Evolutionary conservation across 2,113 vertebrate genomes (phyloP).

Genomic region (Cochlearius cochlearius): DNA sequence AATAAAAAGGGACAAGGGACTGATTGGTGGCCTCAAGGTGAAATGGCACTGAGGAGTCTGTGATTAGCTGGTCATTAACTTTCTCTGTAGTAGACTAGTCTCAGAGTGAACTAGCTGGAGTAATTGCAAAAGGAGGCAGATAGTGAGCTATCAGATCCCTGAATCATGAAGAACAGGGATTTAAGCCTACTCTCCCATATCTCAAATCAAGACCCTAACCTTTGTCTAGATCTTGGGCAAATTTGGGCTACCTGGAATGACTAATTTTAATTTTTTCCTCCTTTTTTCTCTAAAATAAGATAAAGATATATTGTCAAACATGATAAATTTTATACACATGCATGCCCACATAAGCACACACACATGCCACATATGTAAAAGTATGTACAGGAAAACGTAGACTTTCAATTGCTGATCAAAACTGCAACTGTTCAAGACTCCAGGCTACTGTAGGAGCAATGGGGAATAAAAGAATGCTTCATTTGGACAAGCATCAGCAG

Average conservation of each 20-base stretch:
- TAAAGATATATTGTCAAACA: background rate
- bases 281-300: background rate
- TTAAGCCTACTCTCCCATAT: background rate
- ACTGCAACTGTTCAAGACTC: background rate
- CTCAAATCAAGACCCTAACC: background rate
- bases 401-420: background rate
- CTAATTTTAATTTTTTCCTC: background rate
- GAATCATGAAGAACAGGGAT: background rate
- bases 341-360: no score
- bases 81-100: background rate
- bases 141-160: background rate
- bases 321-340: background rate
- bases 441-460: background rate
- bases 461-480: background rate
- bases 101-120: background rate
- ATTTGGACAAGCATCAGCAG: background rate
- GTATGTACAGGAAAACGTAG: background rate
- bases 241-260: background rate
- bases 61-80: background rate
- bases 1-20: background rate
- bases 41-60: background rate
- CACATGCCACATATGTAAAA: background rate
- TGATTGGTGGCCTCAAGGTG: background rate
- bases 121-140: background rate
- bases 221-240: background rate